Evolutionary conservation across 2,888 invertebrate genomes (phyloP), one percentile per base, ranked within the genome.

Genomic region (Dermolepida albohirtum): DNA sequence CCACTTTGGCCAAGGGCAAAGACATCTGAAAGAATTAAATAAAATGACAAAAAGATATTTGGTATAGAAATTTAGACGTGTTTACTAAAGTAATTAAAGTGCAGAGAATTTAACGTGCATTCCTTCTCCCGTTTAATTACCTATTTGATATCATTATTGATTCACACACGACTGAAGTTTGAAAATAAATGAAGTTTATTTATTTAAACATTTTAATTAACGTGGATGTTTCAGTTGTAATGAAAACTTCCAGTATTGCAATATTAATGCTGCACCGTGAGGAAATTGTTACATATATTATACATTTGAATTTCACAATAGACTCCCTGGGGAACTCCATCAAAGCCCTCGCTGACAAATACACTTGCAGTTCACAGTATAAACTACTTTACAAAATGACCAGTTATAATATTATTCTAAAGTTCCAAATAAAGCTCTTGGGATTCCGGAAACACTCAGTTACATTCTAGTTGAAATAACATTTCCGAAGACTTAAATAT

Each of bases 331-430:
- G 51, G 51, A 52, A 34, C 27, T 52, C 51, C 34, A 34, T 52
- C 51, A 52, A 52, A 52, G 29, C 29, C 49, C 7, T 12, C 29
- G 2, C 44, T 47, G 44, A 47, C 44, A 47, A 47, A 47, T 17
- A 47, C 44, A 47, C 44, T 47, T 52, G 51, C 51, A 52, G 12
- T 12, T 52, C 51, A 34, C 22, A 52, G 51, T 12, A 34, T 34
- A 52, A 52, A 52, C 51, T 34, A 52, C 51, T 52, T 34, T 52
- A 52, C 34, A 34, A 52, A 52, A 52, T 52, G 51, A 52, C 51
- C 51, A 29, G 51, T 34, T 52, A 52, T 52, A 52, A 52, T 52
- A 34, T 52, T 52, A 52, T 52, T 52, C 51, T 52, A 34, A 52
- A 52, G 51, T 52, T 52, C 51, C 34, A 29, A 52, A 52, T 52